Evolutionary conservation across 2,113 vertebrate genomes (phyloP).

Genomic region (Bostrychus sinensis): DNA sequence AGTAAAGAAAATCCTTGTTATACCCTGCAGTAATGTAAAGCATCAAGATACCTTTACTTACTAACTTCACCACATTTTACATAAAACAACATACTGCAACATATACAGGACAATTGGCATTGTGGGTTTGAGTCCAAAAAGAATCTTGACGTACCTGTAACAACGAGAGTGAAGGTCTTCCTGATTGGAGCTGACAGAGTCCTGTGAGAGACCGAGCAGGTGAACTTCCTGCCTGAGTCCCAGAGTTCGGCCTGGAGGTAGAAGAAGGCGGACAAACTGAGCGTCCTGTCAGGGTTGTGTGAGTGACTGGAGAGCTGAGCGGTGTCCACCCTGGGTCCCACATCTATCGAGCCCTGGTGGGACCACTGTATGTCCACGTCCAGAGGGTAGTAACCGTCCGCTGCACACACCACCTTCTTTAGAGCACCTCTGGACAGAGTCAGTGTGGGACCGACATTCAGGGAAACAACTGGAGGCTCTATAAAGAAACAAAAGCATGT

Average conservation of each 20-base stretch:
- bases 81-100: too few species aligned
- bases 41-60: too few species aligned
- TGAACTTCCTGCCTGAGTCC: slow-evolving; percentile 66
- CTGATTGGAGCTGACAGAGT: slow-evolving; percentile 72
- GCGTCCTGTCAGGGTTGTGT: slow-evolving; percentile 73
- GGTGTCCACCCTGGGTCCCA: slow-evolving; percentile 73
- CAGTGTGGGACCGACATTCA: neutral
- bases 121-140: too few species aligned
- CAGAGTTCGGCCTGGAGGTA: slow-evolving; percentile 59
- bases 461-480: neutral
- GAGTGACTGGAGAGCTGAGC: slow-evolving; percentile 76
- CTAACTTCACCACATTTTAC: too few species aligned
- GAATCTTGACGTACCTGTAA: slow-evolving; percentile 72
- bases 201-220: slow-evolving; percentile 76
- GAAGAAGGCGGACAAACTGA: slow-evolving; percentile 76
- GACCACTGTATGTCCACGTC: neutral
- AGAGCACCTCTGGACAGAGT: neutral
- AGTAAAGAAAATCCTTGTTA: too few species aligned
- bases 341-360: slow-evolving; percentile 74
- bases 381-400: slow-evolving; percentile 15
- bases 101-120: too few species aligned
- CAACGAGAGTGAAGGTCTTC: slow-evolving; percentile 73
- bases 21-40: too few species aligned
- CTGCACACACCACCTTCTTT: slow-evolving; percentile 22
- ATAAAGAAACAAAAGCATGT: neutral